Percentiles rank a stretch among this genome's conserved stretches.
Conservation (phyloP, 2,888 invertebrate genomes). For the Caenorhabditis doughertyi region DNA sequence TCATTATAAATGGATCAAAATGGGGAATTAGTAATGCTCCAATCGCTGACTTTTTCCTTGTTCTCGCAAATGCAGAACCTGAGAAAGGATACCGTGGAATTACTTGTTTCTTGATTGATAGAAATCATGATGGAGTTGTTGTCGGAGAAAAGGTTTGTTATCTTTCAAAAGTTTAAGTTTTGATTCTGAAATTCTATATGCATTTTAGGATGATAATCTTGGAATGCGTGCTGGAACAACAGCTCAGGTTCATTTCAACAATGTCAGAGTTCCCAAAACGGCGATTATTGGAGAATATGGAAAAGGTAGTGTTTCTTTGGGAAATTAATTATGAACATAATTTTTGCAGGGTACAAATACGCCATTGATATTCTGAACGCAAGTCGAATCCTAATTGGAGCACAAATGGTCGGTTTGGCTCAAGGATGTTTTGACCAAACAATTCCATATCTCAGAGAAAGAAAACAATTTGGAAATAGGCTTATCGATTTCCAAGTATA, state of each 20-base stretch:
- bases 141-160: slow-evolving; percentile 85
- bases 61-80: slow-evolving; percentile 81
- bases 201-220: slow-evolving; percentile 90
- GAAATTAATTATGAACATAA: slow-evolving; percentile 75
- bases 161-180: background rate
- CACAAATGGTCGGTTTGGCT: slow-evolving; percentile 91
- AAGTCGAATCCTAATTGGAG: slow-evolving; percentile 87
- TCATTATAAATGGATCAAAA: slow-evolving; percentile 93
- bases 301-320: slow-evolving; percentile 71
- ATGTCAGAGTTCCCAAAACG: slow-evolving; percentile 87
- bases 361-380: slow-evolving; percentile 96
- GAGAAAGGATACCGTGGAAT: slow-evolving; percentile 85
- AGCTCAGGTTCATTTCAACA: slow-evolving; percentile 94
- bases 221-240: slow-evolving; percentile 89
- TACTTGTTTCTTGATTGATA: slow-evolving; percentile 95
- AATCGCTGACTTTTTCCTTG: slow-evolving; percentile 91
- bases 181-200: background rate
- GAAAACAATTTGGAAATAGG: slow-evolving; percentile 94
- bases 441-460: slow-evolving; percentile 94
- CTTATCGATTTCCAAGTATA: slow-evolving; percentile 92
- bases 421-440: slow-evolving; percentile 96
- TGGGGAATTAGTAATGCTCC: slow-evolving; percentile 99
- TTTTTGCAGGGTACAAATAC: slow-evolving; percentile 90
- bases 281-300: slow-evolving; percentile 81
- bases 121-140: slow-evolving; percentile 90